Base-by-base conservation (phyloP, 2,888 invertebrate genomes). In the Phengaris arion region DNA sequence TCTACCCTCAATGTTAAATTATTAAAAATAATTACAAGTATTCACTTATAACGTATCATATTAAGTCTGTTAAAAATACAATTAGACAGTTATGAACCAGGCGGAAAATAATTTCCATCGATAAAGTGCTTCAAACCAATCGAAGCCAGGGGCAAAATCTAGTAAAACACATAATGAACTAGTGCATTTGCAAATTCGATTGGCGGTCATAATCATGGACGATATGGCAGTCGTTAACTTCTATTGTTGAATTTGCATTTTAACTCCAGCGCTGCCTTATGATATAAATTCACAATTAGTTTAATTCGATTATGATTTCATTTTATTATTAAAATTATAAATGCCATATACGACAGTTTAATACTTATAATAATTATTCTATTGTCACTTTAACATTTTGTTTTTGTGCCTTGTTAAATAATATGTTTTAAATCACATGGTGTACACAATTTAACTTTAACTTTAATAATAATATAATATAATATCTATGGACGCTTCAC, bases 121-220 rank as follows among this genome's bases (percentile, higher is more conserved):
- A 22, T 22, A 22, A 22, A 22, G 22, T 22, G 22, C 22, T 0
- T 22, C 22, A 22, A 59, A 59, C 1, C 22, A 59, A 22, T 7
- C 22, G 22, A 22, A 35, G 10, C 9, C 64, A 35, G 35, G 64
- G 12, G 35, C 12, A 9, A 22, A 64, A 64, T 12, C 35, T 52
- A 35, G 35, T n/a, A 6, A 64, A 64, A 64, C 35, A 10, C 3
- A 59, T 59, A 64, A 64, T 59, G 59, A 59, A 22, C 59, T 59
- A 22, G 35, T 35, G 85, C 86, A 91, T 92, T 92, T 90, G 89
- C 91, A 92, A 91, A 90, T 90, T 90, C 91, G 90, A 92, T 92
- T 92, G 91, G 86, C 84, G 83, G 84, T 85, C 85, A 84, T 80
- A 81, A 75, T 76, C 77, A 77, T 77, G 57, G 75, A 76, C 77